These are phyloP conservation scores for Pyrgus malvae DNA, from an alignment of 2,888 invertebrate species.

Conservation along the genomic window DNA sequence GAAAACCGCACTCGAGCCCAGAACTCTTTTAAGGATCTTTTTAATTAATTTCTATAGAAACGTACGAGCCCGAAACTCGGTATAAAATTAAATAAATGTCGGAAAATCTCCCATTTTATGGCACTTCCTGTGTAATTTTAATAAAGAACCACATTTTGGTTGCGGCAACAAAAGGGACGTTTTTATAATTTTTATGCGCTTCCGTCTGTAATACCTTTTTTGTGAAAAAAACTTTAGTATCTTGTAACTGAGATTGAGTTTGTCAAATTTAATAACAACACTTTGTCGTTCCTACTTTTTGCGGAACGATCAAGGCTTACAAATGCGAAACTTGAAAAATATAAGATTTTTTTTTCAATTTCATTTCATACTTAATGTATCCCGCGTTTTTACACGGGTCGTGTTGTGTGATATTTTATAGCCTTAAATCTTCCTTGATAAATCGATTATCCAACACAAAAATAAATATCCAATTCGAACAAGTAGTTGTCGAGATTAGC, in stretches of 20 bases:
- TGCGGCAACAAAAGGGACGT: conserved; percentile 19
- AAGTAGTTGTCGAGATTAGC: no score
- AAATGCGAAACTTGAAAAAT: no score
- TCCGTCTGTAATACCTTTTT: conserved; percentile 11
- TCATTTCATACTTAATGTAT: no score
- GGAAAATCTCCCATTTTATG: conserved; percentile 18
- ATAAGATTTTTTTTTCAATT: no score
- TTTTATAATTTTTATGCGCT: conserved; percentile 20
- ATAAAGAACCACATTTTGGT: conserved; percentile 11
- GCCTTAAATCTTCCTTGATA: no score
- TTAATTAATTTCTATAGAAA: conserved; percentile 34
- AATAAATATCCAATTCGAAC: no score
- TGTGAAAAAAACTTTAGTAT: conserved; percentile 11
- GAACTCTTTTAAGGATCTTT: conserved; percentile 25
- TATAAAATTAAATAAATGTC: conserved; percentile 25
- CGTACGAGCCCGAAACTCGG: conserved; percentile 16
- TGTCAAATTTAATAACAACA: not conserved
- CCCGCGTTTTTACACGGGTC: no score
- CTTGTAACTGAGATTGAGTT: conserved; percentile 1
- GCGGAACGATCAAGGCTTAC: not conserved
- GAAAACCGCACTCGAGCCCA: conserved; percentile 8
- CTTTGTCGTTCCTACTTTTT: not conserved
- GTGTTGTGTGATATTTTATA: no score
- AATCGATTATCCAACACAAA: no score
- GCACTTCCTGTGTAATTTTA: conserved; percentile 24